A percentile compares a stretch with the other conserved stretches of the same genome.
These are phyloP conservation scores for Channa striata DNA, from an alignment of 2,797 vertebrate species.

Conservation along the genomic window DNA sequence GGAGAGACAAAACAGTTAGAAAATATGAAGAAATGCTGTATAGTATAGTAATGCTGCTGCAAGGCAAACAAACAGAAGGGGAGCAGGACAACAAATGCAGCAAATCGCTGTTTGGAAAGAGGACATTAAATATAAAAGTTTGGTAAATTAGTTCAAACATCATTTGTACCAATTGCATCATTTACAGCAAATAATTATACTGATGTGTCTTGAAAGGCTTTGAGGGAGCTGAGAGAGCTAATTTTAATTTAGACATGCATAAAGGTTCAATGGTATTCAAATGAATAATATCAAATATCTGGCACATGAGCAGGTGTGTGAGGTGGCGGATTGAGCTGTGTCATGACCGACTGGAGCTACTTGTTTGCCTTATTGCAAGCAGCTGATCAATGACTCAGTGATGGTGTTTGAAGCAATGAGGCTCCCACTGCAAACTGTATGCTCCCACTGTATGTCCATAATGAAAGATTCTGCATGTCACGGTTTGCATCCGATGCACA, in stretches of 20 bases:
- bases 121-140: slow-evolving; percentile 16
- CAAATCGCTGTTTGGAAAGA: slow-evolving; percentile 3
- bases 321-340: not conserved
- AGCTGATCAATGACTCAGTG: not conserved
- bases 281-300: not conserved
- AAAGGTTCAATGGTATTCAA: not conserved
- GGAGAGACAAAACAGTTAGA: not conserved
- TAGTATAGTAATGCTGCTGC: not conserved
- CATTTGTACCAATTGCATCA: slow-evolving; percentile 25
- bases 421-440: too few species aligned
- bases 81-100: not conserved
- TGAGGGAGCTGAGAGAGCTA: too few species aligned
- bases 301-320: too few species aligned
- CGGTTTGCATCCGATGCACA: too few species aligned
- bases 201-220: not conserved
- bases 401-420: not conserved
- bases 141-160: slow-evolving; percentile 12
- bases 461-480: too few species aligned
- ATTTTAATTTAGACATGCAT: not conserved
- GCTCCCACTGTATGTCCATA: too few species aligned
- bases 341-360: not conserved
- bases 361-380: not conserved
- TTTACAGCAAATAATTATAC: slow-evolving; percentile 14
- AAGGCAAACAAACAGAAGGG: not conserved
- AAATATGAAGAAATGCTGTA: too few species aligned